phyloP scores from a whole-genome alignment of 2,888 invertebrate genomes.

The Tridacna gigas region DNA sequence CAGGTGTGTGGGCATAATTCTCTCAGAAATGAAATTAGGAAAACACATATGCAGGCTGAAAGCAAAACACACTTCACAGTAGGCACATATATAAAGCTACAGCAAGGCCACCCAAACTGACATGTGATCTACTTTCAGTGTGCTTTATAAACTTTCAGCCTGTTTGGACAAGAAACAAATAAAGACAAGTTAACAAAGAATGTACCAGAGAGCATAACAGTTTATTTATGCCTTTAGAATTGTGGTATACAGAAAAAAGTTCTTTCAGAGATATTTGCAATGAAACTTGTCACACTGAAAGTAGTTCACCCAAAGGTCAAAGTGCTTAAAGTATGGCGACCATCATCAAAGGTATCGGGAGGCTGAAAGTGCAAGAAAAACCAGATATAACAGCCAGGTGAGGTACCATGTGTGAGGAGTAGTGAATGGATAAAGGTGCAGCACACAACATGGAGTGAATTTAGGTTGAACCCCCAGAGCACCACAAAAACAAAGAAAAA shows the following conservation, averaged over 20 bases:
- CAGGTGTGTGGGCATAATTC: no score
- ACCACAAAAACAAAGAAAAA: no score
- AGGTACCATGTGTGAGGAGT: background rate
- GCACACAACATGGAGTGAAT: no score
- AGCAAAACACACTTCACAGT: constrained; percentile 54
- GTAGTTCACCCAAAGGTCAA: constrained; percentile 15
- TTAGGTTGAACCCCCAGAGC: no score
- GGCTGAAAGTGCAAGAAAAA: constrained; percentile 31
- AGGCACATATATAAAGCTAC: constrained; percentile 26
- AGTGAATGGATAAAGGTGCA: no score
- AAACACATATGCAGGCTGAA: constrained; percentile 45
- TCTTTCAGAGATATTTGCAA: background rate
- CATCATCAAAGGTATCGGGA: constrained; percentile 49
- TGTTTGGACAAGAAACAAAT: constrained; percentile 33
- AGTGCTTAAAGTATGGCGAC: constrained; percentile 5
- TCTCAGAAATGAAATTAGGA: no score
- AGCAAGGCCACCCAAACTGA: background rate
- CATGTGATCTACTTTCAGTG: constrained; percentile 54
- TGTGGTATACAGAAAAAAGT: background rate
- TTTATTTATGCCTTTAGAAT: constrained; percentile 4
- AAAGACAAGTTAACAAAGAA: constrained; percentile 4
- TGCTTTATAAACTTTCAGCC: constrained; percentile 47
- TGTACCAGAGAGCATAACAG: background rate
- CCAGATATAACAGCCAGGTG: background rate
- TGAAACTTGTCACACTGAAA: constrained; percentile 46